Evolutionary conservation across 2,888 invertebrate genomes (phyloP).

Genomic region (Neuroscelio doddi): DNA sequence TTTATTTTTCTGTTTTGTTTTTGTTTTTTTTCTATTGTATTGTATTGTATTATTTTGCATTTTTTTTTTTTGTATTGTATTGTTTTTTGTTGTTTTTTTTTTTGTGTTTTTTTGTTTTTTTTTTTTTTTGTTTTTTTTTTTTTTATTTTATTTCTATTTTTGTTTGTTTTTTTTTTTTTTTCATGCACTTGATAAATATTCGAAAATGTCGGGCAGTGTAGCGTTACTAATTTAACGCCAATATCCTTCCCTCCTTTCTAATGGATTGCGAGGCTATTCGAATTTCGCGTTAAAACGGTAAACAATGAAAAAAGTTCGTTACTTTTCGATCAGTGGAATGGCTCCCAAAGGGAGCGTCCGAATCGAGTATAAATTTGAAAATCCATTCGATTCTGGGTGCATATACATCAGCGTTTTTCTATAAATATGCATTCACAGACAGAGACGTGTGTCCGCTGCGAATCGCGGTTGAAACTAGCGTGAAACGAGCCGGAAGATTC

Average conservation of each 20-base stretch:
- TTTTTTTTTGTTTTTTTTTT: too few relatives aligned
- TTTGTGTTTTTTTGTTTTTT: too few relatives aligned
- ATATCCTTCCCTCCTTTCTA: slow-evolving; percentile 4
- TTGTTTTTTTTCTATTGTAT: too few relatives aligned
- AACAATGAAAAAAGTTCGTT: slow-evolving; percentile 31
- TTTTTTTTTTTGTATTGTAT: too few relatives aligned
- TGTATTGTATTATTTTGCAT: too few relatives aligned
- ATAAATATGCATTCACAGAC: slow-evolving; percentile 6
- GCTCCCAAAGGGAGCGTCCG: slow-evolving; percentile 36
- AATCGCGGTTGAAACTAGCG: slow-evolving; percentile 42
- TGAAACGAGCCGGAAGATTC: slow-evolving; percentile 55
- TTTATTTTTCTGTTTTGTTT: too few relatives aligned
- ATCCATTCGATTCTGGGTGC: slow-evolving; percentile 21
- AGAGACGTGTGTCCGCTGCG: slow-evolving; percentile 7
- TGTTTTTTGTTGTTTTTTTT: too few relatives aligned
- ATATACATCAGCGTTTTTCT: neutral
- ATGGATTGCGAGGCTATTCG: slow-evolving; percentile 32
- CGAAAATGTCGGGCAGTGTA: too few relatives aligned
- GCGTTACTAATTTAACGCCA: slow-evolving; percentile 40
- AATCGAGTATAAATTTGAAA: slow-evolving; percentile 44
- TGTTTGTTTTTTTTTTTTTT: too few relatives aligned
- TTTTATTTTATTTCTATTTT: too few relatives aligned
- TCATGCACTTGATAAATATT: too few relatives aligned
- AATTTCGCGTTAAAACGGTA: slow-evolving; percentile 14
- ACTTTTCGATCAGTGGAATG: slow-evolving; percentile 40